Evolutionary conservation across 35 echinoderm and acorn worm genomes (phyloP).

Genomic region (Holothuria glaberrima): DNA sequence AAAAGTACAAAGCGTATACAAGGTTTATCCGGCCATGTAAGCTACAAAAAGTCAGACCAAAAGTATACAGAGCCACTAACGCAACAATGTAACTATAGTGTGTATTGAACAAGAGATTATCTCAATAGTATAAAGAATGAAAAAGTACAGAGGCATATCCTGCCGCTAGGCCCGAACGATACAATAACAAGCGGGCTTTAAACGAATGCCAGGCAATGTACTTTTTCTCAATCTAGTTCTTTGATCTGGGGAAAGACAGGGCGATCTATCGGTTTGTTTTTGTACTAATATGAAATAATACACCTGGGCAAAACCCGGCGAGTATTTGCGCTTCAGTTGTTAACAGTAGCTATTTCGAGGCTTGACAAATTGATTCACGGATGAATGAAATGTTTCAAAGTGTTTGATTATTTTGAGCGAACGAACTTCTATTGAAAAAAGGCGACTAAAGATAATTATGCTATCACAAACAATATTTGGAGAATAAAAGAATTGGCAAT

Average conservation of each 20-base stretch:
- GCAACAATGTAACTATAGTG: too few species aligned
- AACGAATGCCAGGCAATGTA: conserved; percentile 39
- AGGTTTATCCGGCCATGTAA: too few species aligned
- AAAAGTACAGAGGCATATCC: conserved; percentile 29
- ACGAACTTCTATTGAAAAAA: too few species aligned
- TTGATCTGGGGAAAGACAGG: neutral
- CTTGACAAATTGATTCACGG: conserved; percentile 26
- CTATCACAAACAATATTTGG: too few species aligned
- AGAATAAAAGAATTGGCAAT: too few species aligned
- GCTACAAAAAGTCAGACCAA: too few species aligned
- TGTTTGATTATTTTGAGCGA: conserved; percentile 10
- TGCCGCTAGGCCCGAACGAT: conserved; percentile 35
- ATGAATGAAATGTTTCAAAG: conserved; percentile 12
- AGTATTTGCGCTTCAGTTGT: conserved; percentile 21
- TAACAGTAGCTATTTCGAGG: conserved; percentile 12
- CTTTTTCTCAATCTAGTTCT: conserved; percentile 11
- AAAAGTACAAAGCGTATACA: too few species aligned
- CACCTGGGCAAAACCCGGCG: conserved; percentile 19
- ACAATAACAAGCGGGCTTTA: conserved; percentile 27
- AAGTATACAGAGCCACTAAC: too few species aligned
- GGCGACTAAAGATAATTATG: too few species aligned
- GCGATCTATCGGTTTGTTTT: neutral
- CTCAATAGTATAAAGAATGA: neutral
- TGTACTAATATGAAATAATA: conserved; percentile 35
- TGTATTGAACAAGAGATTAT: too few species aligned